phyloP scores from a whole-genome alignment of 1,140 invertebrate species.

The Euwallacea similis region DNA sequence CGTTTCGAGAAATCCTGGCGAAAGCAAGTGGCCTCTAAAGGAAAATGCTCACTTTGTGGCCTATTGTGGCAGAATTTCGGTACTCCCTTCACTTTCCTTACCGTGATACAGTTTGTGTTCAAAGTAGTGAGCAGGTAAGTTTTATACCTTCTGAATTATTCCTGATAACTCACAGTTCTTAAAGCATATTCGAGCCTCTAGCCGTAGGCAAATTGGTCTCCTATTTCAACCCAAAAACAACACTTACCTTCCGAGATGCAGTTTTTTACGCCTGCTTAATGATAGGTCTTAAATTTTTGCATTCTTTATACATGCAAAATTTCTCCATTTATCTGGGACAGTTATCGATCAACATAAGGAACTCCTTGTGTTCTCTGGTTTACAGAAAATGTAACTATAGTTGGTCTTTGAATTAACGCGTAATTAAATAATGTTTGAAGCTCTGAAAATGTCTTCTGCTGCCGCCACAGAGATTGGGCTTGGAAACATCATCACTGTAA shows the following conservation, averaged over 20 bases:
- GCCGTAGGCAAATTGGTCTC: constrained; percentile 69
- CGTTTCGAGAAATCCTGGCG: constrained; percentile 41
- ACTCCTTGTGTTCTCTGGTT: constrained; percentile 77
- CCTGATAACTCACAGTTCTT: no score
- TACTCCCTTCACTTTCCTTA: constrained; percentile 34
- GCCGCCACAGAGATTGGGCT: constrained; percentile 69
- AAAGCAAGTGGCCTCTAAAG: constrained; percentile 11
- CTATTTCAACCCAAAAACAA: constrained; percentile 62
- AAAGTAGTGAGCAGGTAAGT: constrained; percentile 36
- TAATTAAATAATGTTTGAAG: constrained; percentile 34
- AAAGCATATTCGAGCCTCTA: constrained; percentile 69
- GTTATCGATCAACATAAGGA: constrained; percentile 77
- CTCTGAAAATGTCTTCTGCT: constrained; percentile 67
- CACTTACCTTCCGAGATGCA: constrained; percentile 58
- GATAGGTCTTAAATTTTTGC: constrained; percentile 61
- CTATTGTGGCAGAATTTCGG: constrained; percentile 40
- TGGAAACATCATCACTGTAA: constrained; percentile 87
- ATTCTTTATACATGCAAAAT: constrained; percentile 60
- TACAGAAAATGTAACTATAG: constrained; percentile 69
- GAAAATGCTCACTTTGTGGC: constrained; percentile 28
- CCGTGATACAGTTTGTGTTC: constrained; percentile 33
- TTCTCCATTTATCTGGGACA: constrained; percentile 74
- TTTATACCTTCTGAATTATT: no score
- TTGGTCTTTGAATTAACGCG: neutral
- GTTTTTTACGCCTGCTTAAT: constrained; percentile 67